Conservation (phyloP, 64 coral and sea anemone species). For the Montipora foliosa region DNA sequence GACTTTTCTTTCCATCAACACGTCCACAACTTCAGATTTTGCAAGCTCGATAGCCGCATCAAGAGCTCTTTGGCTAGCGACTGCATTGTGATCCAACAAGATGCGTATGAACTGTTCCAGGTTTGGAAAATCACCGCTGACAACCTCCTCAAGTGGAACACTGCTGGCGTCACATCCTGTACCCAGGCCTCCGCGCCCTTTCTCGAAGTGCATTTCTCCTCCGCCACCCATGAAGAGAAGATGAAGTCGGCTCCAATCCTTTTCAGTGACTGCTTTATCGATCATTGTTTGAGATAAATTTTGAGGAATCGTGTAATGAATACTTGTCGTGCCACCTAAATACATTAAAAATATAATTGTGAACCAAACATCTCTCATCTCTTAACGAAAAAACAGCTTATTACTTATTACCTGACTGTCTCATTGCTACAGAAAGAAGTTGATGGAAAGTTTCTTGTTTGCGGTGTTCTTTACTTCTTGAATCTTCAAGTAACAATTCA, state of each 20-base stretch:
- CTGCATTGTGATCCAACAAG: slow-evolving; percentile 29
- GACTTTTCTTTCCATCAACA: background rate
- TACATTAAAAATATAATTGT: background rate
- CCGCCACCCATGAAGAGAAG: slow-evolving; percentile 49
- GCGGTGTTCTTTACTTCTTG: background rate
- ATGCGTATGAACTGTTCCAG: background rate
- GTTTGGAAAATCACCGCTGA: background rate
- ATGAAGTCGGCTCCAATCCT: slow-evolving; percentile 49
- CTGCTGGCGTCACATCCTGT: slow-evolving; percentile 39
- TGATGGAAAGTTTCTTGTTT: slow-evolving; percentile 16
- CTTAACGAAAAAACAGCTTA: background rate
- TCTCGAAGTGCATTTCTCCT: background rate
- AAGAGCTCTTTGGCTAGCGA: slow-evolving; percentile 1
- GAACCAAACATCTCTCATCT: background rate
- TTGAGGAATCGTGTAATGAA: slow-evolving; percentile 21
- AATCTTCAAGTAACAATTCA: background rate
- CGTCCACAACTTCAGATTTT: slow-evolving; percentile 26
- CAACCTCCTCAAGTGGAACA: slow-evolving; percentile 26
- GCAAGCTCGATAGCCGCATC: slow-evolving; percentile 26
- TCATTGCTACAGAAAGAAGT: slow-evolving; percentile 7
- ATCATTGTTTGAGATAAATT: slow-evolving; percentile 11
- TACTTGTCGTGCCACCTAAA: slow-evolving; percentile 41
- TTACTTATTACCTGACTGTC: background rate
- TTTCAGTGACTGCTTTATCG: slow-evolving; percentile 3
- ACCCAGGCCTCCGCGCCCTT: slow-evolving; percentile 23